phyloP scores from a whole-genome alignment of 2,797 vertebrate species.

The Poecilia wingei region DNA sequence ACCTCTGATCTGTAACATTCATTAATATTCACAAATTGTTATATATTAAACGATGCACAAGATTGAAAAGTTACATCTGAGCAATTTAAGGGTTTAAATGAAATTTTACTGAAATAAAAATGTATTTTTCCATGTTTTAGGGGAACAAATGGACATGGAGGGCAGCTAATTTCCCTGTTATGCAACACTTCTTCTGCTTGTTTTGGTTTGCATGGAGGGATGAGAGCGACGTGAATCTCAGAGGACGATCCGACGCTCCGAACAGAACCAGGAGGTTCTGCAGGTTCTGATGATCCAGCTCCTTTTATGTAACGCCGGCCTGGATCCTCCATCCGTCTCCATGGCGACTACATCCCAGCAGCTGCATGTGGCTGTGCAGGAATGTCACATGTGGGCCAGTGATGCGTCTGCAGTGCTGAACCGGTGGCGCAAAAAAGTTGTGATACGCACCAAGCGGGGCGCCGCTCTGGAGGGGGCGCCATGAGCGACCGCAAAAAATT shows the following conservation, averaged over 20 bases:
- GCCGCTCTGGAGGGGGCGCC: too few relatives aligned
- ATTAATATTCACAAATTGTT: too few relatives aligned
- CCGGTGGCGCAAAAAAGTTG: too few relatives aligned
- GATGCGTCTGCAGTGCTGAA: conserved; percentile 44
- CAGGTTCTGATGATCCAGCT: not conserved
- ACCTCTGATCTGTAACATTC: too few relatives aligned
- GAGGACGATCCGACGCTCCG: not conserved
- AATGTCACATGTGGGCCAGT: conserved; percentile 45
- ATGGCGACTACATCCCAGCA: conserved; percentile 54
- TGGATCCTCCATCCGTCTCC: conserved; percentile 40
- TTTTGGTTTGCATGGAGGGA: not conserved
- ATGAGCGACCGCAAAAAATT: too few relatives aligned
- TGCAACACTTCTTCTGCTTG: too few relatives aligned
- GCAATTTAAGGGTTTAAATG: not conserved
- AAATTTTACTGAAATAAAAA: not conserved
- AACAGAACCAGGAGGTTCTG: not conserved
- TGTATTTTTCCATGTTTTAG: not conserved
- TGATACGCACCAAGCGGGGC: too few relatives aligned
- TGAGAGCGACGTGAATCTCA: not conserved
- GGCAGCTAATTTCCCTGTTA: too few relatives aligned
- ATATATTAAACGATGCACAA: not conserved
- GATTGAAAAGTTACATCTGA: not conserved
- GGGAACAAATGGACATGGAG: not conserved
- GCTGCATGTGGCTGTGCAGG: conserved; percentile 32
- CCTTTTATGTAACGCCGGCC: conserved; percentile 30